phyloP scores from a whole-genome alignment of 2,888 invertebrate genomes.

The Latheticus oryzae region DNA sequence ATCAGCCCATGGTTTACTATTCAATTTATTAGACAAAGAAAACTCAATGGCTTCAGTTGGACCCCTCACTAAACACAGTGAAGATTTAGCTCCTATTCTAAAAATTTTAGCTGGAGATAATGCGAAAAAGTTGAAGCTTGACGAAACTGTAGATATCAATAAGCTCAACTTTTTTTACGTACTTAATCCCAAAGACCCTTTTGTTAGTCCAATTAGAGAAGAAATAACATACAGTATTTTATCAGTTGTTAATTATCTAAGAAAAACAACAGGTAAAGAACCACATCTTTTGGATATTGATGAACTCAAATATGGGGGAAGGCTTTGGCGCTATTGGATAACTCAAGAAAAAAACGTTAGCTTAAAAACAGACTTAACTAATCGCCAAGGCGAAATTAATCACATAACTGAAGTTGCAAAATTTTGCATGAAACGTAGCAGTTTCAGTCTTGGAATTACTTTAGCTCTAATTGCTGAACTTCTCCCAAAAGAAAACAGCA shows the following conservation, averaged over 20 bases:
- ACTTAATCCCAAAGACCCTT: conserved; percentile 78
- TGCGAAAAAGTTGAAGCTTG: conserved; percentile 69
- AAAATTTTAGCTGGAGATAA: conserved; percentile 73
- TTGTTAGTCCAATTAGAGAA: conserved; percentile 76
- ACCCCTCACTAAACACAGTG: conserved; percentile 81
- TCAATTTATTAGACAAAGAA: conserved; percentile 76
- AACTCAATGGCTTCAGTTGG: conserved; percentile 86
- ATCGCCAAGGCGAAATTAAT: conserved; percentile 70
- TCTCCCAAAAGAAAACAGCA: conserved; percentile 73
- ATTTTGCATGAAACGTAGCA: conserved; percentile 70
- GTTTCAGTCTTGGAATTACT: conserved; percentile 76
- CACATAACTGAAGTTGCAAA: conserved; percentile 71
- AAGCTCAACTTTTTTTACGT: conserved; percentile 82
- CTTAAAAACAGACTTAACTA: conserved; percentile 74
- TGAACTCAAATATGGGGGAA: conserved; percentile 70
- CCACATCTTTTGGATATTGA: conserved; percentile 58
- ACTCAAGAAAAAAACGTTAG: conserved; percentile 71
- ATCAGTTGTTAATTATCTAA: conserved; percentile 64
- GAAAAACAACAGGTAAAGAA: conserved; percentile 50
- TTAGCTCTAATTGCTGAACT: conserved; percentile 74
- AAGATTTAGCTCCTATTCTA: conserved; percentile 83
- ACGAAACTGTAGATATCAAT: conserved; percentile 72
- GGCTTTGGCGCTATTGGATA: conserved; percentile 83
- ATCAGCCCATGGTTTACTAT: conserved; percentile 72
- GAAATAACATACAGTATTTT: conserved; percentile 70